Percentiles rank a stretch among this genome's conserved stretches.
phyloP scores from a whole-genome alignment of 2,113 vertebrate species.

The Pseudorasbora parva region DNA sequence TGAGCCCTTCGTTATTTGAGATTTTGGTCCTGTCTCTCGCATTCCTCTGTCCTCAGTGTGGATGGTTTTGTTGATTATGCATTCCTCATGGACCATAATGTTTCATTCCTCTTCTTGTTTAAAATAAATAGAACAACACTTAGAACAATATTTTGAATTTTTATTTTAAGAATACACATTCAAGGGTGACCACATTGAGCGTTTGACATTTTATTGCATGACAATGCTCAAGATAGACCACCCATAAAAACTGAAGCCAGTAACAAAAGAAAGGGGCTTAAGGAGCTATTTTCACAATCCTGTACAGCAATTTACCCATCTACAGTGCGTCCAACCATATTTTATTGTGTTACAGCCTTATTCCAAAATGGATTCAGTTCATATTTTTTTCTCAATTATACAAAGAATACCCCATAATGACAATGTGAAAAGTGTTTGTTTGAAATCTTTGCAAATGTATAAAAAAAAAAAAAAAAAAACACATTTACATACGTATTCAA shows the following conservation, averaged over 20 bases:
- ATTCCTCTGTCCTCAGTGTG: conserved; percentile 47
- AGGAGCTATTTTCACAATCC: neutral
- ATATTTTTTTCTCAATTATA: too few species aligned
- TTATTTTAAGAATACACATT: neutral
- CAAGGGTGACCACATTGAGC: neutral
- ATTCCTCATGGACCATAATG: neutral
- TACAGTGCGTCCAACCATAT: too few species aligned
- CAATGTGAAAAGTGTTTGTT: too few species aligned
- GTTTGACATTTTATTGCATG: neutral
- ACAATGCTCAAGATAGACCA: neutral
- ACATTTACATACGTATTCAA: too few species aligned
- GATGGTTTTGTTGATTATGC: neutral
- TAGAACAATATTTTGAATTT: too few species aligned
- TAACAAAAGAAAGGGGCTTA: neutral
- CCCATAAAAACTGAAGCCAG: neutral
- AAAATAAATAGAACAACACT: too few species aligned
- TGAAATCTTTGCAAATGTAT: too few species aligned
- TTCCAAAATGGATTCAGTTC: too few species aligned
- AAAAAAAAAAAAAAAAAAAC: too few species aligned
- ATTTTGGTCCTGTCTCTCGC: conserved; percentile 68
- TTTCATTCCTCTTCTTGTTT: neutral
- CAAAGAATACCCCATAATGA: too few species aligned
- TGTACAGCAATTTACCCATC: neutral
- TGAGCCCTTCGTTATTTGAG: conserved; percentile 73
- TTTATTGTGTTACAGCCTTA: too few species aligned